These are phyloP conservation scores for Meiosimyza platycephala DNA, from an alignment of 2,888 invertebrate species.

Conservation along the genomic window DNA sequence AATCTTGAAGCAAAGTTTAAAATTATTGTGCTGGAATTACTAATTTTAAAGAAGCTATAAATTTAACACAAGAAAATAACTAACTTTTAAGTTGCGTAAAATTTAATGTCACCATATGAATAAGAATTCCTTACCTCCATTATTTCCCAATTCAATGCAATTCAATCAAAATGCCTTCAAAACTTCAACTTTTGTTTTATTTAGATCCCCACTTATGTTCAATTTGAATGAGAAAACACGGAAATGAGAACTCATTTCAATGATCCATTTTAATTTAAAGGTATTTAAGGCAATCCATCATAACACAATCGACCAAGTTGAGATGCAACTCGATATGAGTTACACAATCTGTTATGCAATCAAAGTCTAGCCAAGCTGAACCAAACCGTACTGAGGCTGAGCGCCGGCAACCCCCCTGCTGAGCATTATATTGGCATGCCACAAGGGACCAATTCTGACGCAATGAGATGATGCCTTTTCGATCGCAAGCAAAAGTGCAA, in stretches of 20 bases:
- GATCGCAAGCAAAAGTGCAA: slow-evolving; percentile 39
- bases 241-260: slow-evolving; percentile 51
- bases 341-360: slow-evolving; percentile 63
- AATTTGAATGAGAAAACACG: neutral
- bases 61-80: no score
- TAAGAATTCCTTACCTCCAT: no score
- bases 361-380: slow-evolving; percentile 45
- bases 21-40: no score
- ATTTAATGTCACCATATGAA: no score
- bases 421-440: slow-evolving; percentile 67
- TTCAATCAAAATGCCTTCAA: slow-evolving; percentile 62
- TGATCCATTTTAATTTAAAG: slow-evolving; percentile 64
- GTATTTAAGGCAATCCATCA: slow-evolving; percentile 66
- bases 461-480: slow-evolving; percentile 34
- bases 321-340: slow-evolving; percentile 64
- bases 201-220: slow-evolving; percentile 26
- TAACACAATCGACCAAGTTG: slow-evolving; percentile 45
- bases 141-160: slow-evolving; percentile 6
- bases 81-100: no score
- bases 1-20: no score
- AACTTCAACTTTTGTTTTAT: slow-evolving; percentile 40
- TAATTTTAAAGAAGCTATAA: no score
- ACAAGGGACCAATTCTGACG: slow-evolving; percentile 67
- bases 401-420: slow-evolving; percentile 59
- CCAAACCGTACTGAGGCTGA: neutral